Percentiles rank a stretch among this genome's conserved stretches.
Conservation (phyloP, 2,797 vertebrate genomes). For the Delichon dasypus region DNA sequence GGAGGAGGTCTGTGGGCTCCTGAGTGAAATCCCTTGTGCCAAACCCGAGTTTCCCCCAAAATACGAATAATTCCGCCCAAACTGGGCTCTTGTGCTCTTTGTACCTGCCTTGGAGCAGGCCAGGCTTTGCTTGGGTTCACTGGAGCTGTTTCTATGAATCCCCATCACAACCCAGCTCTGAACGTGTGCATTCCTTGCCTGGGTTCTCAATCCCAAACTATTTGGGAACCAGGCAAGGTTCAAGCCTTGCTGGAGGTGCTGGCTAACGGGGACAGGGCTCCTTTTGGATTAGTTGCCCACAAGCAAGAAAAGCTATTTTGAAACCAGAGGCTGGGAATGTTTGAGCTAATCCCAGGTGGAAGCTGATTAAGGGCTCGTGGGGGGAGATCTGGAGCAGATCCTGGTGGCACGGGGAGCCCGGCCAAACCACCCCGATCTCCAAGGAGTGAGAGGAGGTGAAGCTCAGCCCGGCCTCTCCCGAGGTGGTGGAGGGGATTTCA, state of each 20-base stretch:
- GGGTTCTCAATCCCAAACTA: not conserved
- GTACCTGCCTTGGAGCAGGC: not conserved
- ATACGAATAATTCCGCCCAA: not conserved
- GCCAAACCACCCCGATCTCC: not conserved
- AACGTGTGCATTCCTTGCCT: accelerated
- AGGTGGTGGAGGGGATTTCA: not conserved
- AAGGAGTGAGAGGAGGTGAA: not conserved
- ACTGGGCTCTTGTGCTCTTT: not conserved
- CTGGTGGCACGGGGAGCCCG: not conserved
- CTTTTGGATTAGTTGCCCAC: not conserved
- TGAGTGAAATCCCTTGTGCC: not conserved
- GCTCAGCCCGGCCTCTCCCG: not conserved
- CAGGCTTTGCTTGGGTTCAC: not conserved
- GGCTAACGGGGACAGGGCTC: not conserved
- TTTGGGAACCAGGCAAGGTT: not conserved
- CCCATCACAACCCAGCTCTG: not conserved
- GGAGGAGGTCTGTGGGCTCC: not conserved
- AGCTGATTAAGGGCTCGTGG: slow-evolving; percentile 57
- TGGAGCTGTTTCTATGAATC: accelerated
- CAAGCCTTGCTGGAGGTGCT: not conserved
- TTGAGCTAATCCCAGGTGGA: slow-evolving; percentile 56
- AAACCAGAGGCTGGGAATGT: slow-evolving; percentile 49
- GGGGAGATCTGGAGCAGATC: slow-evolving; percentile 23
- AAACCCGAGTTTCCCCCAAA: not conserved
- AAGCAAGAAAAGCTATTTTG: slow-evolving; percentile 53